A percentile compares a stretch with the other conserved stretches of the same genome.
Evolutionary conservation across 2,888 invertebrate genomes (phyloP).

Genomic region (Lasius fuliginosus): DNA sequence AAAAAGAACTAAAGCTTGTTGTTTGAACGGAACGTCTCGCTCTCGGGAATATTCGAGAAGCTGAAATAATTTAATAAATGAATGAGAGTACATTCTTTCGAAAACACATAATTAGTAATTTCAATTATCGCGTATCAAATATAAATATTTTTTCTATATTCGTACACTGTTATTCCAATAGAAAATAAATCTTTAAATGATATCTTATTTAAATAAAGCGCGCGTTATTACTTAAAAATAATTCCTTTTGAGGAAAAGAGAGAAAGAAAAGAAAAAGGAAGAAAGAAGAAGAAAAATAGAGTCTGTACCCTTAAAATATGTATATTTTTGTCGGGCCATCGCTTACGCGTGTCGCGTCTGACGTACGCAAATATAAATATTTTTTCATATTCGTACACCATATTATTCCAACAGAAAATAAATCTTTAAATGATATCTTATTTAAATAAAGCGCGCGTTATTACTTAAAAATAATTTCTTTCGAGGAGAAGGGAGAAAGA

Average conservation of each 20-base stretch:
- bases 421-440: neutral
- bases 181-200: neutral
- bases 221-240: neutral
- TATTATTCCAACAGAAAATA: neutral
- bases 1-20: too few species aligned
- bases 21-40: too few species aligned
- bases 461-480: slow-evolving; percentile 1
- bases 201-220: neutral
- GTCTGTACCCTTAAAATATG: too few species aligned
- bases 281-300: neutral
- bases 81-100: too few species aligned
- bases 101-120: neutral
- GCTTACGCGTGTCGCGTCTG: too few species aligned
- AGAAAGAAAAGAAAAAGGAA: neutral
- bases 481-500: neutral
- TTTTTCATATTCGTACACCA: neutral
- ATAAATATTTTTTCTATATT: neutral
- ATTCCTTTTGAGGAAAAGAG: neutral
- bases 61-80: too few species aligned
- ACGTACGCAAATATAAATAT: neutral
- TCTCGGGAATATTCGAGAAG: too few species aligned
- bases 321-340: too few species aligned
- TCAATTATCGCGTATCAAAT: neutral
- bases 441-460: neutral
- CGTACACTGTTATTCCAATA: neutral